These are phyloP conservation scores for Tauraco erythrolophus DNA, from an alignment of 2,113 vertebrate genomes.

Conservation along the genomic window DNA sequence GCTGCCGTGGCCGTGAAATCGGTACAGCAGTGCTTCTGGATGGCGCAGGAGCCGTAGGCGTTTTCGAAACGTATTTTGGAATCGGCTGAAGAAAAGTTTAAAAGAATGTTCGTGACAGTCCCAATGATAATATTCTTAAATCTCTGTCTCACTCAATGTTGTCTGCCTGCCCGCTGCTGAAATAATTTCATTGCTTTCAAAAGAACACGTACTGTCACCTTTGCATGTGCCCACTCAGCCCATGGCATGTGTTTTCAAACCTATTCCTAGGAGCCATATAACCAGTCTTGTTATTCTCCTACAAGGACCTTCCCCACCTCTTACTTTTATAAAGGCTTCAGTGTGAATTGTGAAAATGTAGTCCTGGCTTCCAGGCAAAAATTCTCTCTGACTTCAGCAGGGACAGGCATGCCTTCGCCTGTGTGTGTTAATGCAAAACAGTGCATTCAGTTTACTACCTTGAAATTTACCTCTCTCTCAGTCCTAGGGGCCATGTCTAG, in stretches of 20 bases:
- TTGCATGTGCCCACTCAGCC: neutral
- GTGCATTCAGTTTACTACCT: neutral
- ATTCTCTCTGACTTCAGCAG: neutral
- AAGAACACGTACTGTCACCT: neutral
- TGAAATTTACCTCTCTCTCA: neutral
- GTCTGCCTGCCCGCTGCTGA: neutral
- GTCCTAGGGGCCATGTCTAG: neutral
- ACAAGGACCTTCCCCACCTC: neutral
- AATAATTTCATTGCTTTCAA: neutral
- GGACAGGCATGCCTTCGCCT: neutral
- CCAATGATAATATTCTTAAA: neutral
- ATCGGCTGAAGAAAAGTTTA: neutral
- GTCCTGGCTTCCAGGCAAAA: neutral
- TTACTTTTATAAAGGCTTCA: neutral
- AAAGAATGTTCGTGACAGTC: neutral
- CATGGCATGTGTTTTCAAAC: neutral
- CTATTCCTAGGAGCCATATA: neutral
- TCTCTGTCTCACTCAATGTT: neutral
- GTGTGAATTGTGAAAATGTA: neutral
- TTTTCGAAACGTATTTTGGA: neutral
- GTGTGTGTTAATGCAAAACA: neutral
- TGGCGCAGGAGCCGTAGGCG: neutral
- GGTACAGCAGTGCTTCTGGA: neutral
- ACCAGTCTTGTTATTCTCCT: neutral
- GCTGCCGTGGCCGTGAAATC: fast-evolving